Base-by-base conservation (phyloP, 92 coral and sea anemone species). In the Heteractis magnifica region DNA sequence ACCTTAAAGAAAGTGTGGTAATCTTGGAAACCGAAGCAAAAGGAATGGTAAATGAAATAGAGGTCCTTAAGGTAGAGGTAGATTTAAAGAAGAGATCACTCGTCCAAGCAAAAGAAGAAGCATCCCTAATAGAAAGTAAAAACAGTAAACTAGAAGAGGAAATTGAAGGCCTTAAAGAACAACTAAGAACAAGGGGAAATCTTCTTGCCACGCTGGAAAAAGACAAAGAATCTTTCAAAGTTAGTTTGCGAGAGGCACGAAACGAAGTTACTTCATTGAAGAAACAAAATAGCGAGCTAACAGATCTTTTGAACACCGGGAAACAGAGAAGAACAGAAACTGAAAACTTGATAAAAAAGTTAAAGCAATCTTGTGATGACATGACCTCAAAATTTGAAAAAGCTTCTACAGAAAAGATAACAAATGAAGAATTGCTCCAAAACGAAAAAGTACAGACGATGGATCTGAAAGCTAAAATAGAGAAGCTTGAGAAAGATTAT, bases 291-390 rank as follows among this genome's bases (percentile, higher is more conserved):
- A 71, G 51, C 3, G 55, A 58, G 5, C 52, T 84, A 51, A 78
- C 77, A 21, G 87, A 84, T 16, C 76, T 74, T 58, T 23, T 60
- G 10, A 73, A 65, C 10, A 56, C 79, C 52, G 87, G 76, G 10
- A 51, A 75, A 49, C 81, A 84, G 77, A 49, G 81, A 72, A 79
- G 79, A 55, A 65, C 51, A 20, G 87, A 75, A 48, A 77, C 82
- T 11, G 87, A 84, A 84, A 65, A 65, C 14, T 59, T 84, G 52
- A 56, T 89, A 65, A 87, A 87, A 80, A 85, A 83, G 83, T 79
- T 89, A 21, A 92, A 92, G 65, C 87, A 83, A 51, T 86, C 89
- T 59, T 86, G 91, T 53, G 90, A 89, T 41, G 85, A 92, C 76
- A 74, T 94, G 77, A 79, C 86, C 18, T 80, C 70, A 12, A 91